Evolutionary conservation across 2,888 invertebrate genomes (phyloP), one percentile per base, ranked within the genome.

Genomic region (Leptodirus hochenwartii): DNA sequence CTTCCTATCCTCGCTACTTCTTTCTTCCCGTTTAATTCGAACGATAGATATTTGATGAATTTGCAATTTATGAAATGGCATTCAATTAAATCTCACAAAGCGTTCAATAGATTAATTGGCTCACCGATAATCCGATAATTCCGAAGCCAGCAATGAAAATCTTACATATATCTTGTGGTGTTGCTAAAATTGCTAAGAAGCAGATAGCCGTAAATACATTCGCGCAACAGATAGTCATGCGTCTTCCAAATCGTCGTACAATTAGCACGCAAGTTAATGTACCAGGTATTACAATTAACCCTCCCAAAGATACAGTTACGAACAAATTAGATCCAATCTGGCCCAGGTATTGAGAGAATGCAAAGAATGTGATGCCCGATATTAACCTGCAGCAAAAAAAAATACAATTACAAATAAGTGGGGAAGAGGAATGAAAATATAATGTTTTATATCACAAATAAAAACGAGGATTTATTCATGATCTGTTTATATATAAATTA

Each of bases 111-210:
- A 20, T 10, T 22, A 3, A 8, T 11, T 4, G n/a, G 51, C 61
- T 59, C 54, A 72, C 70, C 34, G 74, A 66, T 46, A 72, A 60
- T 34, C 73, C 69, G 27, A 69, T 64, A 42, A 74, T 67, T 33
- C 72, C 72, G 26, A 69, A 45, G 37, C 67, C 66, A 35, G 72
- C 69, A 36, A 72, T 59, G 10, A 60, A 40, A 29, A 72, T 49
- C 38, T 62, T 56, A 4, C 63, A 61, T 64, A 66, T 69, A 43
- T 67, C 66, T 34, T 54, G 54, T 10, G 66, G 66, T 31, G 62
- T 47, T n/a, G 56, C 32, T 26, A 63, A 41, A 37, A 69, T 59
- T 4, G 54, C 43, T 25, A 67, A 36, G 34, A 65, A 64, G 43
- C 64, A 66, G 2, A 54, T 12, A 1, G 59, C 55, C 3, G 64